Percentiles rank a stretch among this genome's conserved stretches.
Conservation (phyloP, 2,888 invertebrate genomes). For the Phlogophora meticulosa region DNA sequence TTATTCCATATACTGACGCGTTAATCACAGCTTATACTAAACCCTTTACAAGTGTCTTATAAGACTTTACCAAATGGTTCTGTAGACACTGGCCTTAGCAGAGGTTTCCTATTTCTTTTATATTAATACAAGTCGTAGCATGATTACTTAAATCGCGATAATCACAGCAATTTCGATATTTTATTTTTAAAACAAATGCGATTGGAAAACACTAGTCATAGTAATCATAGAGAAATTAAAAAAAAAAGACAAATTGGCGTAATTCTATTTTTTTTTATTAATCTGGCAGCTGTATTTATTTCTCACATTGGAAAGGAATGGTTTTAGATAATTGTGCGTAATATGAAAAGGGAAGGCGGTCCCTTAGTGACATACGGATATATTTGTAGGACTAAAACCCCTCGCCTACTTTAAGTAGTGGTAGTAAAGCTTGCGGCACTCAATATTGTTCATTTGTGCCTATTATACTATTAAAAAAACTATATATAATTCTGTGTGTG, state of each 20-base stretch:
- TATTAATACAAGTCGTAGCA: slow-evolving; percentile 33
- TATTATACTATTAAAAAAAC: slow-evolving; percentile 80
- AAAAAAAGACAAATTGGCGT: slow-evolving; percentile 42
- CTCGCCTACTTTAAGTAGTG: slow-evolving; percentile 86
- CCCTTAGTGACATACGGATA: slow-evolving; percentile 61
- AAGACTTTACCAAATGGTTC: slow-evolving; percentile 1
- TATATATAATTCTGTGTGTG: slow-evolving; percentile 75
- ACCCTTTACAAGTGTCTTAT: background rate
- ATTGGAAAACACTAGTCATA: slow-evolving; percentile 63
- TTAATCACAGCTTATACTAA: slow-evolving; percentile 36
- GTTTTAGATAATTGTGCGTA: slow-evolving; percentile 37
- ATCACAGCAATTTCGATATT: slow-evolving; percentile 53
- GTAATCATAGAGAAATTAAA: slow-evolving; percentile 51
- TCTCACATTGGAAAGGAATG: slow-evolving; percentile 27
- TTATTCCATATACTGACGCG: slow-evolving; percentile 24
- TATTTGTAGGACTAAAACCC: slow-evolving; percentile 85
- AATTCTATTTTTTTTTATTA: slow-evolving; percentile 29
- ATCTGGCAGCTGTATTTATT: slow-evolving; percentile 61
- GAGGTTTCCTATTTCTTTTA: slow-evolving; percentile 39
- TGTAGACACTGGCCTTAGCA: slow-evolving; percentile 30
- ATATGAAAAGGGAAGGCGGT: slow-evolving; percentile 37
- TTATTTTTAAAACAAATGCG: slow-evolving; percentile 38
- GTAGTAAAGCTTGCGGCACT: slow-evolving; percentile 82
- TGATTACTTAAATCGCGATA: slow-evolving; percentile 30
- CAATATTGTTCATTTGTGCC: slow-evolving; percentile 87